Evolutionary conservation across 2,797 vertebrate species (phyloP).

Genomic region (Coreius guichenoti): DNA sequence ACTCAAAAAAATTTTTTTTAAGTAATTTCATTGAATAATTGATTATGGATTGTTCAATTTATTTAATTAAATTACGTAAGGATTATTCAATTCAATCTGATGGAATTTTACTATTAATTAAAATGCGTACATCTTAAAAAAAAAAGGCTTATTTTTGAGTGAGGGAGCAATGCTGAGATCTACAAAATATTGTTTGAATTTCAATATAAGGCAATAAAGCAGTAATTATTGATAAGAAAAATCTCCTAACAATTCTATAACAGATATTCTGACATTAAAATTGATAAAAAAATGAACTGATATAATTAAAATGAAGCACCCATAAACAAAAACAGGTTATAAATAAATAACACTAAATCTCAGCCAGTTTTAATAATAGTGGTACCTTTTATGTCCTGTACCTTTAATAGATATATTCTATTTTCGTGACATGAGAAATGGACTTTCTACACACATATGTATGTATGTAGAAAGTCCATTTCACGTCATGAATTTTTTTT

Average conservation of each 20-base stretch:
- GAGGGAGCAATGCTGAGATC: slow-evolving; percentile 38
- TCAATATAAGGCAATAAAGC: slow-evolving; percentile 23
- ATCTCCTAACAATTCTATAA: neutral
- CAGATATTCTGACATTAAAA: neutral
- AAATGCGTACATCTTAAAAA: no score
- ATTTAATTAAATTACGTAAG: no score
- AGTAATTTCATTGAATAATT: no score
- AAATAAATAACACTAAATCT: neutral
- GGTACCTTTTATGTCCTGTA: neutral
- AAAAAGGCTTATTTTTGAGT: no score
- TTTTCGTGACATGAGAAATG: neutral
- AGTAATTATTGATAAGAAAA: neutral
- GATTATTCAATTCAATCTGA: no score
- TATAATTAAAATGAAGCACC: neutral
- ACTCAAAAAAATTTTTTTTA: no score
- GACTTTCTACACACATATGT: neutral
- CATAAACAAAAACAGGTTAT: neutral
- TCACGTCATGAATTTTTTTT: neutral
- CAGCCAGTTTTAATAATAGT: neutral
- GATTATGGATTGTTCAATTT: no score
- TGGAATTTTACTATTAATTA: no score
- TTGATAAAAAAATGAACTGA: neutral
- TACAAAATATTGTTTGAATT: slow-evolving; percentile 31
- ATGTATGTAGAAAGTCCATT: no score
- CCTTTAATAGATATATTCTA: neutral